Conservation (phyloP, 2,113 vertebrate species). For the Ictalurus furcatus region DNA sequence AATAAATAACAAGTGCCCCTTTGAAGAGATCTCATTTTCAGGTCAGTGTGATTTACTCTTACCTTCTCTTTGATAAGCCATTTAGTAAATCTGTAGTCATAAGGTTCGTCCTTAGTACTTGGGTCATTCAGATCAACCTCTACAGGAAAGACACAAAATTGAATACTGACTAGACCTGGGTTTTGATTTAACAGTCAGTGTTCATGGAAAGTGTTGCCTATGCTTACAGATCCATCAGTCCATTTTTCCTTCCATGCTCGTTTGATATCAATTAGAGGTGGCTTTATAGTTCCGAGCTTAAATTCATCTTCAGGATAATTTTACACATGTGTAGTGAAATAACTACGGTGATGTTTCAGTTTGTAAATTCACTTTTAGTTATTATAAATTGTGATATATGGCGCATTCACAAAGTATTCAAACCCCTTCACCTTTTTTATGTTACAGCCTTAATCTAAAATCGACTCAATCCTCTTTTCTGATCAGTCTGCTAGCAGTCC, state of each 20-base stretch:
- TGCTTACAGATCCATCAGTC: background rate
- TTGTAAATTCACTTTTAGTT: too few species aligned
- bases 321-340: too few species aligned
- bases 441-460: too few species aligned
- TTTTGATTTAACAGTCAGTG: background rate
- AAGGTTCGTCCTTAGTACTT: conserved; percentile 63
- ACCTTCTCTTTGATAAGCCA: conserved; percentile 93
- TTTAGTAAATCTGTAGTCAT: conserved; percentile 82
- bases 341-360: too few species aligned
- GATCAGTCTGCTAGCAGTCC: too few species aligned
- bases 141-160: conserved; percentile 57
- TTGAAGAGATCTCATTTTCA: background rate
- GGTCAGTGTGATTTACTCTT: conserved; percentile 18
- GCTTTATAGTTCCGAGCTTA: background rate
- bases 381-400: too few species aligned
- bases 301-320: background rate
- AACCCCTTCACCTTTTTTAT: too few species aligned
- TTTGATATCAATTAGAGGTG: too few species aligned
- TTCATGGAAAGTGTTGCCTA: background rate
- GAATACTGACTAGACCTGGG: background rate
- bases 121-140: conserved; percentile 75
- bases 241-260: background rate
- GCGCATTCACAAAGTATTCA: too few species aligned
- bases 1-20: background rate
- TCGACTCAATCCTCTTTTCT: too few species aligned